phyloP scores from a whole-genome alignment of 2,797 vertebrate genomes.

The Onychomys torridus region DNA sequence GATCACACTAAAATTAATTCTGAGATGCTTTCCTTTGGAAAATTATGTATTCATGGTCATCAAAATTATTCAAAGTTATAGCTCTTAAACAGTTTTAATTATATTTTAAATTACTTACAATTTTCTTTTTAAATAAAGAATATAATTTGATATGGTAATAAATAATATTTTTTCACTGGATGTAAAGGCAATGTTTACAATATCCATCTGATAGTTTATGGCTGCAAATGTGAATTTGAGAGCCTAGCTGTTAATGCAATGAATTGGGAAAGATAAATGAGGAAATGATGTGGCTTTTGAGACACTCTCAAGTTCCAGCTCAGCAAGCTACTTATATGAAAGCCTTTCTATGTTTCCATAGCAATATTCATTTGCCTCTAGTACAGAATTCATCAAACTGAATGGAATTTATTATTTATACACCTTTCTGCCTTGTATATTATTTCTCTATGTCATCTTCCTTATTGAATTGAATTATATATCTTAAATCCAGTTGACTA shows the following conservation, averaged over 20 bases:
- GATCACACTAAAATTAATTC: conserved; percentile 35
- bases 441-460: conserved; percentile 52
- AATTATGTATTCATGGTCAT: conserved; percentile 41
- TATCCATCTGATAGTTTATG: conserved; percentile 68
- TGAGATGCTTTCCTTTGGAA: conserved; percentile 52
- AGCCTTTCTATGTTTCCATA: conserved; percentile 11
- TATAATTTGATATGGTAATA: conserved; percentile 61
- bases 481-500: background rate
- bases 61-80: conserved; percentile 67
- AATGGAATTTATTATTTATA: conserved; percentile 58
- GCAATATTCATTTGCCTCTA: conserved; percentile 41
- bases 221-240: conserved; percentile 67
- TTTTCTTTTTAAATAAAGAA: conserved; percentile 70
- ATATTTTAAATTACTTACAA: conserved; percentile 69
- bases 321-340: conserved; percentile 15
- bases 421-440: background rate
- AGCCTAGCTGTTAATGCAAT: conserved; percentile 78
- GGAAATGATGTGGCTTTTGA: conserved; percentile 29
- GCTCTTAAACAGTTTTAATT: conserved; percentile 23
- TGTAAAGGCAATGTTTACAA: conserved; percentile 68
- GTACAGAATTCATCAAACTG: conserved; percentile 42
- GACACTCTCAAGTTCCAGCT: conserved; percentile 37
- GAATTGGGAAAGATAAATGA: conserved; percentile 47
- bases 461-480: background rate
- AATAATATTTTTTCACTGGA: conserved; percentile 52